Base-by-base conservation (phyloP, 92 coral and sea anemone species). In the Porites cylindrica region DNA sequence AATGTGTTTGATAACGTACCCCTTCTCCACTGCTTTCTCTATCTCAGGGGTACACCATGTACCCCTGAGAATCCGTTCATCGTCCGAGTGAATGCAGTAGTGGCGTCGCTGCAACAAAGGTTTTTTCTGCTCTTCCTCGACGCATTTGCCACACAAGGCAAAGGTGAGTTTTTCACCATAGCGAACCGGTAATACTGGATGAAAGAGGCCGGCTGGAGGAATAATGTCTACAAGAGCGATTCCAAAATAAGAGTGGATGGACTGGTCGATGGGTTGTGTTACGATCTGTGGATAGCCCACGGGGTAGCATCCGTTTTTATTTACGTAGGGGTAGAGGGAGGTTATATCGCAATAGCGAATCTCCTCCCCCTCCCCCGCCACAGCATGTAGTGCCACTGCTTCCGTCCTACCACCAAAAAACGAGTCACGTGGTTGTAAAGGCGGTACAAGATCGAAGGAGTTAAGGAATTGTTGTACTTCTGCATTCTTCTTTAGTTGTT, bases 21-120 rank as follows among this genome's bases (percentile, higher is more conserved):
- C n/a, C 0, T 24, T 10, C n/a, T 73, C 59, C 1, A 73, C 0
- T 2, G 77, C 77, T 73, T 73, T 16, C 7, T 10, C 23, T n/a
- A 77, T 10, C 58, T 76, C 81, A 2, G 81, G 68, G 17, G 66
- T 76, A 11, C 81, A 56, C 81, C 81, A 76, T 17, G 81, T 76
- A 20, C 81, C 81, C 1, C 6, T 16, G 4, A 76, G 8, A 0
- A n/a, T n/a, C 6, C 81, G 51, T 14, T 76, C 24, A 0, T 0
- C 17, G 2, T 54, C 67, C 7, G 38, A 2, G 16, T 76, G 81
- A 0, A n/a, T 0, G 0, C 81, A 76, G 1, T 17, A 21, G 0
- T 2, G 10, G 1, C 11, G 0, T 0, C 77, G 23, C 3, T 10
- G 1, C 8, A 32, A 11, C 13, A 38, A 1, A 0, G 56, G 20